Percentiles rank a stretch among this genome's conserved stretches.
phyloP scores from a whole-genome alignment of 37 sponge, comb jelly and placozoan genomes.

The Petrosia ficiformis region DNA sequence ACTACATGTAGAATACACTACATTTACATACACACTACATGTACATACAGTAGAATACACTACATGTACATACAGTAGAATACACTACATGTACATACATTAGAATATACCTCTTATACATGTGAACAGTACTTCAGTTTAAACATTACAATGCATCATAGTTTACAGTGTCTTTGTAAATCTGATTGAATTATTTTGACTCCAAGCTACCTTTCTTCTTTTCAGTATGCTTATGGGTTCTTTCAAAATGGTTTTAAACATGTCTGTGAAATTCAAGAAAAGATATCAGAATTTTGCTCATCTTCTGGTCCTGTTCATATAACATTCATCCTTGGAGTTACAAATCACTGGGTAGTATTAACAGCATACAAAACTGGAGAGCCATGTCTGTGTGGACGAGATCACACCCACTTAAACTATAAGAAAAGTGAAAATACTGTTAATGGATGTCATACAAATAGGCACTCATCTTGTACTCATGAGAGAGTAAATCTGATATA shows the following conservation, averaged over 20 bases:
- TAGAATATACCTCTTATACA: too few relatives aligned
- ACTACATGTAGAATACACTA: too few relatives aligned
- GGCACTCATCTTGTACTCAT: not conserved
- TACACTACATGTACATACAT: too few relatives aligned
- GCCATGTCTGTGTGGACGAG: not conserved
- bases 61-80: not conserved
- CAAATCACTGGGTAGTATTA: conserved; percentile 57
- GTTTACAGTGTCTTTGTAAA: too few relatives aligned
- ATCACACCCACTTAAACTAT: too few relatives aligned
- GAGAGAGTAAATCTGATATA: conserved; percentile 11
- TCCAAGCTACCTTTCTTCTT: not conserved
- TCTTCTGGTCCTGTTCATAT: conserved; percentile 17
- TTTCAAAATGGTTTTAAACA: conserved; percentile 12
- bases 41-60: too few relatives aligned
- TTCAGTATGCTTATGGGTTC: conserved; percentile 47
- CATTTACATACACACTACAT: too few relatives aligned
- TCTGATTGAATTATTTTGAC: too few relatives aligned
- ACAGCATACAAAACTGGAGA: conserved; percentile 12
- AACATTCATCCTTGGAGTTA: conserved; percentile 51
- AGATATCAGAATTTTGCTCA: conserved; percentile 6
- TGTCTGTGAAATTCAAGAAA: conserved; percentile 11
- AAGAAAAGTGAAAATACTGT: not conserved
- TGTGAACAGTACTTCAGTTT: too few relatives aligned
- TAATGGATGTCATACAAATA: too few relatives aligned
- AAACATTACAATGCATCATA: too few relatives aligned